phyloP scores from a whole-genome alignment of 2,888 invertebrate species.

The Amiota minor region DNA sequence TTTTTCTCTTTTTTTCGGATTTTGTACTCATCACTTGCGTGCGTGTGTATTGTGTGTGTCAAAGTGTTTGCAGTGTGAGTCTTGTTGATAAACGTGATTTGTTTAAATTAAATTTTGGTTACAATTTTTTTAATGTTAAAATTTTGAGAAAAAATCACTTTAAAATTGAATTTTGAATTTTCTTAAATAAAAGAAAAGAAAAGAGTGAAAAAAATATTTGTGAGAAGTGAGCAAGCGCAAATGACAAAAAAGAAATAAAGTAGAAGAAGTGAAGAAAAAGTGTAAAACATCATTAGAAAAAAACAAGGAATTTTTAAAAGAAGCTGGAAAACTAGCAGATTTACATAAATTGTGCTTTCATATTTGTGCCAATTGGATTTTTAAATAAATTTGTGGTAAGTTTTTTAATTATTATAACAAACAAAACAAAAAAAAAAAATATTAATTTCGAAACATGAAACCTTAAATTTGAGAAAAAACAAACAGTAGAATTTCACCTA shows the following conservation, averaged over 20 bases:
- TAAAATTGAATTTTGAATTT: too few species aligned
- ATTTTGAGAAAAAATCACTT: too few species aligned
- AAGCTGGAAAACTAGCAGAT: not conserved
- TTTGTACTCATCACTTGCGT: not conserved
- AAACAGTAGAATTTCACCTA: too few species aligned
- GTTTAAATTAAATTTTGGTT: constrained; percentile 16
- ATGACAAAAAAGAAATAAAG: not conserved
- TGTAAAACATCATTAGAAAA: not conserved
- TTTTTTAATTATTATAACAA: constrained; percentile 27
- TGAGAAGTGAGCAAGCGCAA: constrained; percentile 17
- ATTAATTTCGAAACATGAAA: not conserved
- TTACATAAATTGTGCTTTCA: not conserved
- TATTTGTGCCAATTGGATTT: constrained; percentile 44
- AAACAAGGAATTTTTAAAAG: not conserved
- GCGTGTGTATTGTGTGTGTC: constrained; percentile 10
- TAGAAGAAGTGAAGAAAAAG: not conserved
- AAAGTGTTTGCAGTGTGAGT: constrained; percentile 21
- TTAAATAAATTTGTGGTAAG: constrained; percentile 40
- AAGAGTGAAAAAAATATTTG: constrained; percentile 8
- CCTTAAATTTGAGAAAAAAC: not conserved
- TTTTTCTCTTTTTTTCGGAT: constrained; percentile 12
- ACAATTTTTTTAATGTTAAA: too few species aligned
- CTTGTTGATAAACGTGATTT: constrained; percentile 2
- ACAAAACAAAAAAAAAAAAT: not conserved
- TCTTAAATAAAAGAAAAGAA: not conserved